phyloP scores from a whole-genome alignment of 2,113 vertebrate genomes.

The Onychorhynchus coronatus region DNA sequence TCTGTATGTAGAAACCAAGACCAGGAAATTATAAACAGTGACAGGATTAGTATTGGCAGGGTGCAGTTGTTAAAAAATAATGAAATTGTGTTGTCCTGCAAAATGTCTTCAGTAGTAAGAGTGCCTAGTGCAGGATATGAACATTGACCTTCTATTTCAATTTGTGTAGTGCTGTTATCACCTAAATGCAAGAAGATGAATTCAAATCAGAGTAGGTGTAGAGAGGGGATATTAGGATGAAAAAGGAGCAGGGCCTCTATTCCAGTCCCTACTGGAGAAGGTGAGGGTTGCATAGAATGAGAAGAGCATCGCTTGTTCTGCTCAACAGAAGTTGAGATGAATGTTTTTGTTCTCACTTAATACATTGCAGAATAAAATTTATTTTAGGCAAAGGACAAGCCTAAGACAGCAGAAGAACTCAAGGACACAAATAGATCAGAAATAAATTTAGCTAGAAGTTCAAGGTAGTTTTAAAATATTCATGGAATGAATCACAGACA shows the following conservation, averaged over 20 bases:
- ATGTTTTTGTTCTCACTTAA: neutral
- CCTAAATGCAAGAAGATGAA: neutral
- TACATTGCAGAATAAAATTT: neutral
- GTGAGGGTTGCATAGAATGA: neutral
- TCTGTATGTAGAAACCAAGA: neutral
- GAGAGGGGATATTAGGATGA: neutral
- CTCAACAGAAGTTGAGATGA: neutral
- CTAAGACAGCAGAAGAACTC: neutral
- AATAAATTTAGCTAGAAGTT: constrained; percentile 5
- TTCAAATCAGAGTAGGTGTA: neutral
- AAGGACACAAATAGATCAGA: neutral
- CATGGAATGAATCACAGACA: neutral
- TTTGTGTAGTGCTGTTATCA: neutral
- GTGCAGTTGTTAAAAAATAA: neutral
- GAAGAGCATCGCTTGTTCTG: neutral
- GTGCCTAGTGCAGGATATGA: neutral
- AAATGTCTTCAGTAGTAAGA: neutral
- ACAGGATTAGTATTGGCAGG: neutral
- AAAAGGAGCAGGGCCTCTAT: neutral
- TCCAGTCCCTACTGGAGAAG: neutral
- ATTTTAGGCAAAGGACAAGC: neutral
- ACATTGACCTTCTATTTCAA: neutral
- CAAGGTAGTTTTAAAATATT: constrained; percentile 18
- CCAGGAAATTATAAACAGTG: neutral
- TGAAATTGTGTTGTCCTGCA: neutral